Percentiles rank a stretch among this genome's conserved stretches.
Evolutionary conservation across 2,113 vertebrate species (phyloP).

Genomic region (Pipra filicauda): DNA sequence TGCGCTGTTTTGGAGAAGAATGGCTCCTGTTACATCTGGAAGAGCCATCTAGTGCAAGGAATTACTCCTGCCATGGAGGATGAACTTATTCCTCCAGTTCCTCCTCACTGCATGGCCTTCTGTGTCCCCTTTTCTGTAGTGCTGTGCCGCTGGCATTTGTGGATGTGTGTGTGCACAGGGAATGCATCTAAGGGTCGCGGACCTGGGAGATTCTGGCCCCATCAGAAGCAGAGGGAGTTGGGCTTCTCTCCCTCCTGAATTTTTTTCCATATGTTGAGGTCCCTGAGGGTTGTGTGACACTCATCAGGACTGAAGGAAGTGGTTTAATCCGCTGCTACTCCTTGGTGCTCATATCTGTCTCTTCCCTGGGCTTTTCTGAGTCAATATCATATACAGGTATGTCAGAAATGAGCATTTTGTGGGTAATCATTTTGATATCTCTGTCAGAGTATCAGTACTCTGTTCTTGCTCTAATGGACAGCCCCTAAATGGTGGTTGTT

Average conservation of each 20-base stretch:
- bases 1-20: background rate
- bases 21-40: accelerated
- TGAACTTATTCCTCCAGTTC: background rate
- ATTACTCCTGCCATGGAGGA: background rate
- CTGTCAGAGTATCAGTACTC: background rate
- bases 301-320: background rate
- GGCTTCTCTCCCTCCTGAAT: too few species aligned
- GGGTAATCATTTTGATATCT: background rate
- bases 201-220: background rate
- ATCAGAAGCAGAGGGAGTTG: too few species aligned
- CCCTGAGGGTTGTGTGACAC: background rate
- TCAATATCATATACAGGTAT: background rate
- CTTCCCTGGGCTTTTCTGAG: background rate
- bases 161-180: accelerated
- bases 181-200: too few species aligned
- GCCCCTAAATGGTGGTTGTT: background rate
- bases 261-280: background rate
- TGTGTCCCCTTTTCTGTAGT: accelerated
- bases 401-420: background rate
- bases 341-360: background rate
- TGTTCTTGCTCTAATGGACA: background rate
- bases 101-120: background rate
- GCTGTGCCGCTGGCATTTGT: background rate
- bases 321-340: background rate
- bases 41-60: background rate